These are phyloP conservation scores for Artemisiospiza belli DNA, from an alignment of 2,113 vertebrate genomes.

Conservation along the genomic window DNA sequence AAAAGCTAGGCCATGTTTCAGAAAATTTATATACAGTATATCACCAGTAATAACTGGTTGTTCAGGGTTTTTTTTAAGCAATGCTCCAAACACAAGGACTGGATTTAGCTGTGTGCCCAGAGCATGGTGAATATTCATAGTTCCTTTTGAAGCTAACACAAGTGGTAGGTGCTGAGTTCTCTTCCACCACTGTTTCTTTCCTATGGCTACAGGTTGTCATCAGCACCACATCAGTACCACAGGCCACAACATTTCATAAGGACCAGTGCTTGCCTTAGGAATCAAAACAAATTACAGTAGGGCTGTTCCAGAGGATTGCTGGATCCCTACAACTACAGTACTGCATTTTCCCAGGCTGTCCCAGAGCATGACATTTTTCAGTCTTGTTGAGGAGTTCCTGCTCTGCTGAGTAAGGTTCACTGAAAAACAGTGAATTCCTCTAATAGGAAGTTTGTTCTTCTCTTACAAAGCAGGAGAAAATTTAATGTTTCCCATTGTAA, in stretches of 20 bases:
- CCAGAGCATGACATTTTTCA: not conserved
- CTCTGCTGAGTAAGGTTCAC: not conserved
- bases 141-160: not conserved
- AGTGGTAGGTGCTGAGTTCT: not conserved
- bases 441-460: not conserved
- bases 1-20: not conserved
- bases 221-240: not conserved
- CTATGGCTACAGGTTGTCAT: not conserved
- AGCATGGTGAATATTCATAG: not conserved
- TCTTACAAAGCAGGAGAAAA: not conserved
- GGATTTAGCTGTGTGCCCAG: not conserved
- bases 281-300: not conserved
- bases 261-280: not conserved
- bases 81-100: not conserved
- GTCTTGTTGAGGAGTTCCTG: not conserved
- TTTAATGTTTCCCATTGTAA: not conserved
- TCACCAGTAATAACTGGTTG: not conserved
- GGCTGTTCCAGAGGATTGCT: not conserved
- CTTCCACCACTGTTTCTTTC: not conserved
- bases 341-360: not conserved
- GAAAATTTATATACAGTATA: not conserved
- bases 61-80: not conserved
- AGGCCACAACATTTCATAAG: not conserved
- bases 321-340: not conserved
- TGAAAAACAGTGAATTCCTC: not conserved